Conservation (phyloP, 2,888 invertebrate genomes). For the Microctonus aethiopoides region DNA sequence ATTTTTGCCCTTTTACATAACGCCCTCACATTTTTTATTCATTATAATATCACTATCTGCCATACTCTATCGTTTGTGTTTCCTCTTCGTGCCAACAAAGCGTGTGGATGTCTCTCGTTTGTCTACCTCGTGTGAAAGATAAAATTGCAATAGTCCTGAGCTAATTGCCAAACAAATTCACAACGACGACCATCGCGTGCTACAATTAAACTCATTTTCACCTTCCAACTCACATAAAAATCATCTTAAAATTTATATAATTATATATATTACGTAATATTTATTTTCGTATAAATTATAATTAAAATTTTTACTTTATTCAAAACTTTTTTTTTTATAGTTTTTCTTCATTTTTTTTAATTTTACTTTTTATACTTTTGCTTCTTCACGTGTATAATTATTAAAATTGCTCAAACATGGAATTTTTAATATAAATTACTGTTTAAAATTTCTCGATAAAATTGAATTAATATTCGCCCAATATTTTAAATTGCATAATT, state of each 20-base stretch:
- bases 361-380: not conserved
- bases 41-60: not conserved
- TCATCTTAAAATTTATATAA: not conserved
- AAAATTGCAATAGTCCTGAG: constrained; percentile 6
- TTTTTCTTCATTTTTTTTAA: not conserved
- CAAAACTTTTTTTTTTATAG: not conserved
- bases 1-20: not conserved
- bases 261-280: not conserved
- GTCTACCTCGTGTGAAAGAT: constrained; percentile 7
- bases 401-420: not conserved
- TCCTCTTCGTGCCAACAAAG: not conserved
- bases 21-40: constrained; percentile 2
- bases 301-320: not conserved
- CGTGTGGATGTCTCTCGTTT: constrained; percentile 6
- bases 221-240: not conserved
- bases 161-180: constrained; percentile 22
- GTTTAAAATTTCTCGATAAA: not conserved
- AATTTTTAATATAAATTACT: not conserved
- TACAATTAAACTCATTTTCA: constrained; percentile 22
- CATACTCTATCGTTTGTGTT: not conserved
- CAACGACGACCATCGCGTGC: constrained; percentile 12
- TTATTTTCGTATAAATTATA: not conserved
- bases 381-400: not conserved
- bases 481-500: not conserved
- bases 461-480: constrained; percentile 1